Evolutionary conservation across 2,888 invertebrate genomes (phyloP).

Genomic region (Hirtodrosophila duncani): DNA sequence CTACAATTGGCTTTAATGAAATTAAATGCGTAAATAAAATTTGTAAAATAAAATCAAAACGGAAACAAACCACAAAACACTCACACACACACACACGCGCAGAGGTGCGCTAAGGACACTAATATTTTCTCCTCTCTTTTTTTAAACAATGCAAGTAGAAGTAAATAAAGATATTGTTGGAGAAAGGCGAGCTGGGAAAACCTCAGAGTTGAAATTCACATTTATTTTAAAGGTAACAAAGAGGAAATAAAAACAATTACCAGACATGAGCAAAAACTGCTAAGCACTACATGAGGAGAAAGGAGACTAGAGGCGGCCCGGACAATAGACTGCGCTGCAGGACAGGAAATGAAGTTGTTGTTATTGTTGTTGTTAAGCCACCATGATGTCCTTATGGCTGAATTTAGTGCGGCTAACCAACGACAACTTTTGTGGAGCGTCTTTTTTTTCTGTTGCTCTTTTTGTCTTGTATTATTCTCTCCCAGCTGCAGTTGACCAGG

Average conservation of each 20-base stretch:
- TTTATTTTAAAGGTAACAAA: conserved; percentile 26
- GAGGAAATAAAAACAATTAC: conserved; percentile 50
- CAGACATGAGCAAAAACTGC: conserved; percentile 10
- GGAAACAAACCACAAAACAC: conserved; percentile 24
- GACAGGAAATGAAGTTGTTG: conserved; percentile 57
- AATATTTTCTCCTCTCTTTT: conserved; percentile 26
- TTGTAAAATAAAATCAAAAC: conserved; percentile 29
- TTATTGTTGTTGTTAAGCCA: conserved; percentile 20
- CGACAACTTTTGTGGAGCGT: conserved; percentile 20
- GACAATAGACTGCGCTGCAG: conserved; percentile 29
- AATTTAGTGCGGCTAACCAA: conserved; percentile 38
- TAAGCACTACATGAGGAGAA: too few relatives aligned
- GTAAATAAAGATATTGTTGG: conserved; percentile 49
- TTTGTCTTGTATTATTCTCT: conserved; percentile 1
- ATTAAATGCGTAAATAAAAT: conserved; percentile 62
- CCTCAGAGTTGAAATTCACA: conserved; percentile 16
- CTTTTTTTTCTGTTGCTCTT: conserved; percentile 14
- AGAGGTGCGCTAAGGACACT: conserved; percentile 35
- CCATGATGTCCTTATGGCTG: conserved; percentile 32
- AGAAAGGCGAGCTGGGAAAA: too few relatives aligned
- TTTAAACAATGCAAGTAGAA: conserved; percentile 12
- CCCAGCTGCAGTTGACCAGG: conserved; percentile 24
- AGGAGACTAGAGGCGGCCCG: too few relatives aligned
- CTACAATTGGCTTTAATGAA: conserved; percentile 49
- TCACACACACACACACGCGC: neutral